A percentile compares a stretch with the other conserved stretches of the same genome.
Evolutionary conservation across 2,113 vertebrate genomes (phyloP).

Genomic region (Grantiella picta): DNA sequence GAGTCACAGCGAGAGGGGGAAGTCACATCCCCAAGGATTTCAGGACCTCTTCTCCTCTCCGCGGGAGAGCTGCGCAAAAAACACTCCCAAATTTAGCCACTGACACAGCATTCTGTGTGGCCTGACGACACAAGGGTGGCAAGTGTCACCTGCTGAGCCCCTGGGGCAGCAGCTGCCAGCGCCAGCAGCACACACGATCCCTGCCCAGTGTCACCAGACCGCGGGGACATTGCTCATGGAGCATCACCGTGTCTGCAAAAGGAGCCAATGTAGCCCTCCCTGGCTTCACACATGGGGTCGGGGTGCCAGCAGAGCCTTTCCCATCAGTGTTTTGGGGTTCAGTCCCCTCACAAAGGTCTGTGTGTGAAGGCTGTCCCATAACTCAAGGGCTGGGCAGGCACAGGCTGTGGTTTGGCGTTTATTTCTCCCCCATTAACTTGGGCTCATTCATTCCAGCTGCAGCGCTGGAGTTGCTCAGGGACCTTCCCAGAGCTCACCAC

Average conservation of each 20-base stretch:
- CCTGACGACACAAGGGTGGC: neutral
- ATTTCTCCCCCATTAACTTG: neutral
- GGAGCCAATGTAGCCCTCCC: neutral
- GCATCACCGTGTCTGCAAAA: neutral
- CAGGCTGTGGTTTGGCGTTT: neutral
- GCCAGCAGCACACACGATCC: neutral
- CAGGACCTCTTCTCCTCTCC: neutral
- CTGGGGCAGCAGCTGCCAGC: neutral
- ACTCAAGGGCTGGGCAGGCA: neutral
- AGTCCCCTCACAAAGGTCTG: neutral
- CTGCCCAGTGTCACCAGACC: neutral
- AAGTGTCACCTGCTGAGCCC: neutral
- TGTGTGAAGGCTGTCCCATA: neutral
- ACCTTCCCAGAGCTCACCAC: neutral
- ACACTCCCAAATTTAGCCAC: conserved; percentile 34
- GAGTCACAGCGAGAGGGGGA: neutral
- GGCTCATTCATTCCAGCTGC: neutral
- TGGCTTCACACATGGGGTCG: neutral
- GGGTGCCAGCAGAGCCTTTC: neutral
- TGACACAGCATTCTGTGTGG: conserved; percentile 45
- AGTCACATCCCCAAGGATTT: neutral
- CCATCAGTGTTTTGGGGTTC: neutral
- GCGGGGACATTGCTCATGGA: neutral
- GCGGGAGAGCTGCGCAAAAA: neutral
- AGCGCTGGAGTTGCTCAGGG: neutral